These are phyloP conservation scores for Aphodius granarius DNA, from an alignment of 2,888 invertebrate species.

Conservation along the genomic window DNA sequence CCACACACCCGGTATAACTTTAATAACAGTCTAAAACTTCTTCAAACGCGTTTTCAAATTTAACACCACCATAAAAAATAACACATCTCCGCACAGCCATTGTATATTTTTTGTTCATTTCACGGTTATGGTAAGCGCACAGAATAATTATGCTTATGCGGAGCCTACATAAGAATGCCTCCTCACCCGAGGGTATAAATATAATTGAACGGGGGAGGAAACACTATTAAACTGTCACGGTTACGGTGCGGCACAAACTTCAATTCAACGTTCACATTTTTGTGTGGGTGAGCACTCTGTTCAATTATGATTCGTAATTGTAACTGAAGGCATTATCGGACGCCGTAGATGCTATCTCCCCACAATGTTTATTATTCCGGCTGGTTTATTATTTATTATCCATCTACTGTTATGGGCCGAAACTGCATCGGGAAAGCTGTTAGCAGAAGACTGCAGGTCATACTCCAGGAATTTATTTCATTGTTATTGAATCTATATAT, in stretches of 20 bases:
- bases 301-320: not conserved
- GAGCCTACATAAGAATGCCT: not conserved
- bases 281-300: not conserved
- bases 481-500: not conserved
- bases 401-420: not conserved
- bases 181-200: not conserved
- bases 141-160: not conserved
- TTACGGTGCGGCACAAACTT: not conserved
- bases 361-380: not conserved
- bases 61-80: not conserved
- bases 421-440: not conserved
- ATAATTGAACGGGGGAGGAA: not conserved
- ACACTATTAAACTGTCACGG: not conserved
- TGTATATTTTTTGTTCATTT: not conserved
- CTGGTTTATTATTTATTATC: not conserved
- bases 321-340: not conserved
- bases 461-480: not conserved
- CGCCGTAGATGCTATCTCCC: not conserved
- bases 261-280: not conserved
- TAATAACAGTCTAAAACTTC: not conserved
- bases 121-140: not conserved
- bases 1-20: not conserved
- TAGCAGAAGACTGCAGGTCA: not conserved
- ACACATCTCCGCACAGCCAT: not conserved
- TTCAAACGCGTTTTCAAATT: not conserved